These are phyloP conservation scores for Myathropa florea DNA, from an alignment of 2,888 invertebrate species.

Conservation along the genomic window DNA sequence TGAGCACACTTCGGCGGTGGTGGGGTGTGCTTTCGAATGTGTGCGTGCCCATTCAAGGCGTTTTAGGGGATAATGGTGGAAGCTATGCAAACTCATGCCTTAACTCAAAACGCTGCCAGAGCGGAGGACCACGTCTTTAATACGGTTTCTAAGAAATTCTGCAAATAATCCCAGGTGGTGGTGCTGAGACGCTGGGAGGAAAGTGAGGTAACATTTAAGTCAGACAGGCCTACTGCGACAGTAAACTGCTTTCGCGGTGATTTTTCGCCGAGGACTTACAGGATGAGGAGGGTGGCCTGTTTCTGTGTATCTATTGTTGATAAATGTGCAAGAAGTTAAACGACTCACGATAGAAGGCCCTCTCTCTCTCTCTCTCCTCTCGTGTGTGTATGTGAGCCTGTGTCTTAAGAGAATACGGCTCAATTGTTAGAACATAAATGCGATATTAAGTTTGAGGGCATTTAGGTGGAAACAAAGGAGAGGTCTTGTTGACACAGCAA, in stretches of 20 bases:
- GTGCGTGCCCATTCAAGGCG: too few relatives aligned
- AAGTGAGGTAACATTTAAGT: not conserved
- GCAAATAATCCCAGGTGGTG: constrained; percentile 47
- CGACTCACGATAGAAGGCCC: too few relatives aligned
- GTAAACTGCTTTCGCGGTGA: constrained; percentile 30
- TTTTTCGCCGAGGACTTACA: constrained; percentile 30
- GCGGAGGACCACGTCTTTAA: constrained; percentile 18
- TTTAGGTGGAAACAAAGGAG: constrained; percentile 36
- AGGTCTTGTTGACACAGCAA: constrained; percentile 42
- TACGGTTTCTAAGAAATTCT: constrained; percentile 46
- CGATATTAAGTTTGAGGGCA: constrained; percentile 27
- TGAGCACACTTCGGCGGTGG: not conserved
- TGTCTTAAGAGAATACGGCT: not conserved
- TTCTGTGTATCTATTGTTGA: constrained; percentile 43
- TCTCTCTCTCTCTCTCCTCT: too few relatives aligned
- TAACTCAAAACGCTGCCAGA: not conserved
- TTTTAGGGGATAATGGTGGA: not conserved
- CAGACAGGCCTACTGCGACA: not conserved
- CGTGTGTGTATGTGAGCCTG: not conserved
- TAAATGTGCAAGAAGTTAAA: constrained; percentile 32
- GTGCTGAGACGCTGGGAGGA: constrained; percentile 1
- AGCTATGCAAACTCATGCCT: not conserved
- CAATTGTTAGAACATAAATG: constrained; percentile 37
- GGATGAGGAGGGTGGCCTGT: not conserved
- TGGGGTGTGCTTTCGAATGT: not conserved